Evolutionary conservation across 2,797 vertebrate genomes (phyloP), one percentile per base, ranked within the genome.

Genomic region (Tolypeutes matacus): DNA sequence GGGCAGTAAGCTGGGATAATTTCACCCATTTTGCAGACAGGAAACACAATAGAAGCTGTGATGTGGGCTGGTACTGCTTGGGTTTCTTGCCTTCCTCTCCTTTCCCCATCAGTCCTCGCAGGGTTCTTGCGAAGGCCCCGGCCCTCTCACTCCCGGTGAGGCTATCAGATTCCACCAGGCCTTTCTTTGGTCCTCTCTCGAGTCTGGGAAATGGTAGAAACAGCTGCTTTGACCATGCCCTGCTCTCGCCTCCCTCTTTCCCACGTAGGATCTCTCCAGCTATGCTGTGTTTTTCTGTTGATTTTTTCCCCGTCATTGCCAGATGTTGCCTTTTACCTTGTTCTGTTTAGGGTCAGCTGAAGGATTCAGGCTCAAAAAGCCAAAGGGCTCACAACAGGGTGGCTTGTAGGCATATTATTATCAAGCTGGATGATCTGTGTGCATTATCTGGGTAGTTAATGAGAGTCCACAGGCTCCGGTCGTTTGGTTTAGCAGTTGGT

Each of bases 321-420:
- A 93, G 76, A 72, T 96, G 92, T 83, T 93, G 70, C 60, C 92
- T 89, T 53, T 85, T 34, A 64, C 84, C 51, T 80, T 90, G 6
- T 34, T 73, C 82, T 81, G 25, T 34, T 73, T 53, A 42, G 86
- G 42, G 39, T n/a, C 36, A 73, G 49, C 69, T 27, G 17, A 65
- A 77, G 17, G 21, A 25, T 65, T 81, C 58, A 36, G 34, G 69
- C 10, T 69, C 27, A 73, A 80, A 60, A 39, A 93, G 65, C 15
- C 72, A 51, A 14, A 84, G 90, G 86, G 20, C 53, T 89, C 77
- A 58, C 84, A 31, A 4, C 62, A n/a, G 64, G 69, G n/a, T 86
- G 42, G 78, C 72, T 42, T 51, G 5, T 46, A 46, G 46, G 14
- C 25, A 25, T 49, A 18, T 29, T 72, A 46, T 89, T 56, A 46